A percentile compares a stretch with the other conserved stretches of the same genome.
phyloP scores from a whole-genome alignment of 2,113 vertebrate genomes.

The Halichoerus grypus region DNA sequence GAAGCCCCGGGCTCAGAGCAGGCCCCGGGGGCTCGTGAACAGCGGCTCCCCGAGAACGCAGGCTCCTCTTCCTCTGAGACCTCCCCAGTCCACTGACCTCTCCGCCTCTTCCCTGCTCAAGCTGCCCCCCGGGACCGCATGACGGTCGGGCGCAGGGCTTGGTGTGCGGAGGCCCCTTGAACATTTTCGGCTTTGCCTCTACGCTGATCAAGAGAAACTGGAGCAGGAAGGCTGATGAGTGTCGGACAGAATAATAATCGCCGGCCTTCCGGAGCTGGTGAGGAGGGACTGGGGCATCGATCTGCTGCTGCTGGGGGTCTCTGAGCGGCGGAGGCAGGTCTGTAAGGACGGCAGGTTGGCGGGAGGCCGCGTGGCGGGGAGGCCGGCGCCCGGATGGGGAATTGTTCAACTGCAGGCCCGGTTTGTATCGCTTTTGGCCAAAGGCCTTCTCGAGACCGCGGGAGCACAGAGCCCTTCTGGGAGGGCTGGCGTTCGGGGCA shows the following conservation, averaged over 20 bases:
- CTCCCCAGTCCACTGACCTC: no score
- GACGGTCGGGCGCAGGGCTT: accelerated
- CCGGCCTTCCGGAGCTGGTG: neutral
- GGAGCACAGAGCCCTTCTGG: neutral
- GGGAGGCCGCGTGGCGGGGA: accelerated
- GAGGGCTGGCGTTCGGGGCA: neutral
- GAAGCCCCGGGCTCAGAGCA: neutral
- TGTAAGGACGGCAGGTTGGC: neutral
- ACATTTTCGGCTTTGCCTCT: neutral
- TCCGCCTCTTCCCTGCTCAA: accelerated
- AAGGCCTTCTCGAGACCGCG: neutral
- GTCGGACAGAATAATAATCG: neutral
- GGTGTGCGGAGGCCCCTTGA: neutral
- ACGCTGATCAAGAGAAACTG: neutral
- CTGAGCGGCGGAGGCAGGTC: accelerated
- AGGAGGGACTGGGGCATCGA: neutral
- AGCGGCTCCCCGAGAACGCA: accelerated
- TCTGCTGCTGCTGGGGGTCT: neutral
- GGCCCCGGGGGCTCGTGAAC: neutral
- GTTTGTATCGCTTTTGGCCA: neutral
- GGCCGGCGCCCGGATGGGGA: accelerated
- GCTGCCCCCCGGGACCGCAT: accelerated
- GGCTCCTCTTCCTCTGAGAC: neutral
- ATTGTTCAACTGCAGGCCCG: accelerated
- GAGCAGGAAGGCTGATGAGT: neutral